These are phyloP conservation scores for Ruditapes philippinarum DNA, from an alignment of 1,140 invertebrate species.

Conservation along the genomic window DNA sequence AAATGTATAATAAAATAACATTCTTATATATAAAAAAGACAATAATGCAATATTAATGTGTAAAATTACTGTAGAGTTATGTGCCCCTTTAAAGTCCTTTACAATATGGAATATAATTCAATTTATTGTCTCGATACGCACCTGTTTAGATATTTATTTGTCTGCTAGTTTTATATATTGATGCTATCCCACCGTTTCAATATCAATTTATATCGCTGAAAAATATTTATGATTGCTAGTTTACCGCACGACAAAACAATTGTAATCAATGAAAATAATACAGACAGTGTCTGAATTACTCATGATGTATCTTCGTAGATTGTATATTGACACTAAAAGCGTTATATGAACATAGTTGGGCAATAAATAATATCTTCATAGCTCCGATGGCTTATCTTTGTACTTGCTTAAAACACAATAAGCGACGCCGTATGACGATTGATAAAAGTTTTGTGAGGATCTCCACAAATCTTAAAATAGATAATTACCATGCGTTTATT, in stretches of 20 bases:
- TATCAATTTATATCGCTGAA: conserved; percentile 35
- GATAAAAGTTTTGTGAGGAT: conserved; percentile 9
- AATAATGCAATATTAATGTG: no score
- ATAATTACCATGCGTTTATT: conserved; percentile 18
- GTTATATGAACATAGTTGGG: background rate
- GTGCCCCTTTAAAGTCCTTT: no score
- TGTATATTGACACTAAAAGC: conserved; percentile 7
- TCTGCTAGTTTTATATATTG: background rate
- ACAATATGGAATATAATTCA: no score
- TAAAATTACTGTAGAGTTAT: no score
- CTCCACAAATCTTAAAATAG: conserved; percentile 7
- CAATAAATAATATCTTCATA: conserved; percentile 32
- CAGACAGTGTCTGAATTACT: conserved; percentile 1
- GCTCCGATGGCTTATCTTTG: conserved; percentile 6
- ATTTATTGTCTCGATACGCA: no score
- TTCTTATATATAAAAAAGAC: no score
- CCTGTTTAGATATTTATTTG: conserved; percentile 2
- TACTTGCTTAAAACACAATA: conserved; percentile 37
- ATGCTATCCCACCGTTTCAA: background rate
- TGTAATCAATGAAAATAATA: conserved; percentile 46
- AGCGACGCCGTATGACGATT: conserved; percentile 24
- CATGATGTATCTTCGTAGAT: conserved; percentile 31
- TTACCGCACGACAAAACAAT: conserved; percentile 43
- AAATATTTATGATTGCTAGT: conserved; percentile 37
- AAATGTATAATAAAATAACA: no score